phyloP scores from a whole-genome alignment of 2,797 vertebrate species.

The Oreochromis grahami region DNA sequence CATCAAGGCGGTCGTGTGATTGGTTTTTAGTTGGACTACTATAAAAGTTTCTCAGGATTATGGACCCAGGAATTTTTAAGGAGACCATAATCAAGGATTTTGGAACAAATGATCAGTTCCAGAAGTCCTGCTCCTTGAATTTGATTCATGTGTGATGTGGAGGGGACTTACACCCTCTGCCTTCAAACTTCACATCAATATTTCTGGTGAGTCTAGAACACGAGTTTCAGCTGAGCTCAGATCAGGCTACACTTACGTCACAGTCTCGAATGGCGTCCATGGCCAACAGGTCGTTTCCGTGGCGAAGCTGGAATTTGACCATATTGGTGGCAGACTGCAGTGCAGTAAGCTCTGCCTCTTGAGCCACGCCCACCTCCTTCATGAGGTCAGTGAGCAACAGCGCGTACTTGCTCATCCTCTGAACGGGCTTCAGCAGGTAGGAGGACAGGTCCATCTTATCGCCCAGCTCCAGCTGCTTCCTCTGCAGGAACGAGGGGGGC shows the following conservation, averaged over 20 bases:
- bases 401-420: slow-evolving; percentile 84
- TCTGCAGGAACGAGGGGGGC: slow-evolving; percentile 14
- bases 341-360: slow-evolving; percentile 74
- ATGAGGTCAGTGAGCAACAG: slow-evolving; percentile 82
- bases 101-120: not conserved
- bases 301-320: slow-evolving; percentile 85
- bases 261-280: slow-evolving; percentile 83
- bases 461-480: slow-evolving; percentile 74
- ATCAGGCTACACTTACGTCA: slow-evolving; percentile 64
- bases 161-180: not conserved
- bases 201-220: not conserved
- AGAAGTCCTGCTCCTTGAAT: not conserved
- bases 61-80: not conserved
- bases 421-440: slow-evolving; percentile 83
- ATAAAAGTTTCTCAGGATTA: not conserved
- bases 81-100: not conserved
- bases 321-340: slow-evolving; percentile 71
- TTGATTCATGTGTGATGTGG: not conserved
- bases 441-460: slow-evolving; percentile 86
- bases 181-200: not conserved
- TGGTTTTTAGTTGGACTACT: not conserved
- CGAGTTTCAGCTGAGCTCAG: not conserved
- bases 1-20: fast-evolving
- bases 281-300: slow-evolving; percentile 83
- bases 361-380: slow-evolving; percentile 69